A percentile compares a stretch with the other conserved stretches of the same genome.
Conservation (phyloP, 2,113 vertebrate genomes). For the Mus musculus region DNA sequence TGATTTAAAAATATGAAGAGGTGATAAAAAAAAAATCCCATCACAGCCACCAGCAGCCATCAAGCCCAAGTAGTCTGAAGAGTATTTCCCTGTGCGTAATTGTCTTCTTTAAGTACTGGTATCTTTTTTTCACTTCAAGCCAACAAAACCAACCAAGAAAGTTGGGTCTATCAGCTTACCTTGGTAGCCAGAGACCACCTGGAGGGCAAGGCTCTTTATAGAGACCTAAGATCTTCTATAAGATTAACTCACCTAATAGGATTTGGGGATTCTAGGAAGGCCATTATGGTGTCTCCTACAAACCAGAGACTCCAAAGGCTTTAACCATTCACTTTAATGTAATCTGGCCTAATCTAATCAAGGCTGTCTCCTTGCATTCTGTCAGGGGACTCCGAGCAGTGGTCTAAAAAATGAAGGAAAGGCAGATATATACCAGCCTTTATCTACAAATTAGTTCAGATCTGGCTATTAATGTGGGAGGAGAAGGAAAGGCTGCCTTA, state of each 20-base stretch:
- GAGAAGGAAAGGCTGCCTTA: not conserved
- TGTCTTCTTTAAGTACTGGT: not conserved
- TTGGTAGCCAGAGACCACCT: conserved; percentile 80
- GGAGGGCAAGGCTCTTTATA: conserved; percentile 80
- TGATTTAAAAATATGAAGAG: not conserved
- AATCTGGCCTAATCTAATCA: conserved; percentile 88
- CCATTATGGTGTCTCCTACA: conserved; percentile 86
- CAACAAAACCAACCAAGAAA: conserved; percentile 49
- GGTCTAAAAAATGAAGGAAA: conserved; percentile 60
- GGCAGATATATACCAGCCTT: conserved; percentile 21
- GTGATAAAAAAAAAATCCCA: not conserved
- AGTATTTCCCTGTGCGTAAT: not conserved
- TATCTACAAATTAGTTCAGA: conserved; percentile 48
- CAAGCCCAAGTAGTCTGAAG: conserved; percentile 5
- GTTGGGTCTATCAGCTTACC: conserved; percentile 68
- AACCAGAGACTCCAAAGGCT: conserved; percentile 83
- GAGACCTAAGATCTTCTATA: conserved; percentile 85
- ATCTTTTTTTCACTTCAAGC: conserved; percentile 14
- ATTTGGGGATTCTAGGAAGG: conserved; percentile 85
- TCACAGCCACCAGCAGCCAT: not conserved
- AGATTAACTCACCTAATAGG: conserved; percentile 88
- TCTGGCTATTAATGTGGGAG: not conserved
- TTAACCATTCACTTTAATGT: conserved; percentile 86
- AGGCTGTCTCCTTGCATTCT: conserved; percentile 82
- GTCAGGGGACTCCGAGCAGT: conserved; percentile 75